Base-by-base conservation (phyloP, 2,113 vertebrate genomes). In the Anguilla japonica region DNA sequence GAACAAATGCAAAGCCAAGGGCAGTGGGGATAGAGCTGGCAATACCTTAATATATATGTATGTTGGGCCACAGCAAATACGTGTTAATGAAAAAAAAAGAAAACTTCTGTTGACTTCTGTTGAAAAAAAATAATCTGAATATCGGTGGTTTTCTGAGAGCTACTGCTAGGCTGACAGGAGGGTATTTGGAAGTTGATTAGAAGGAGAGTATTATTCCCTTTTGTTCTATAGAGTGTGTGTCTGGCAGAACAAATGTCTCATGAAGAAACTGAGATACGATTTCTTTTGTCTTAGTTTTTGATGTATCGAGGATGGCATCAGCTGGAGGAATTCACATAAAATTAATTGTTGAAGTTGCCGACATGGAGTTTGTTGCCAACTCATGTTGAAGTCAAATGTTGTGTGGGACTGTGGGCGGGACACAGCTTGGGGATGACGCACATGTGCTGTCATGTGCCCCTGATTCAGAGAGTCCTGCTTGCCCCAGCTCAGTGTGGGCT, bases 21-120 rank as follows among this genome's bases (percentile, higher is more conserved):
- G 34, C 84, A 85, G 50, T 2, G 22, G 75, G 84, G 46, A 57
- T 50, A 80, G 84, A 85, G 39, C 78, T 57, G 43, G n/a, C 39
- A 57, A 39, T 5, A 43, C 71, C 75, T 85, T 20, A 39, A 26
- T 57, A 50, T 80, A 85, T 20, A 26, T 81, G 18, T 34, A 13
- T 60, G 84, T 53, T 57, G 57, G 20, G 34, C 60, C 53, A 60
- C 84, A 81, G 15, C 1, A 46, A 41, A 18, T 81, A 41, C 20
- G 43, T 46, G 43, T 46, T 46, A 46, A 46, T 46, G 8, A 46
- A 46, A 46, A n/a, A 3, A 3, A 8, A 6, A 71, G 16, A 3
- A 29, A 75, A 34, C 9, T 34, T 34, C 71, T 75, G 9, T 34
- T 75, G 20, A 75, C 26, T 75, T 75, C 11, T 26, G 3, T 75